These are phyloP conservation scores for Phenacoccus solenopsis DNA, from an alignment of 1,140 invertebrate species.

Conservation along the genomic window DNA sequence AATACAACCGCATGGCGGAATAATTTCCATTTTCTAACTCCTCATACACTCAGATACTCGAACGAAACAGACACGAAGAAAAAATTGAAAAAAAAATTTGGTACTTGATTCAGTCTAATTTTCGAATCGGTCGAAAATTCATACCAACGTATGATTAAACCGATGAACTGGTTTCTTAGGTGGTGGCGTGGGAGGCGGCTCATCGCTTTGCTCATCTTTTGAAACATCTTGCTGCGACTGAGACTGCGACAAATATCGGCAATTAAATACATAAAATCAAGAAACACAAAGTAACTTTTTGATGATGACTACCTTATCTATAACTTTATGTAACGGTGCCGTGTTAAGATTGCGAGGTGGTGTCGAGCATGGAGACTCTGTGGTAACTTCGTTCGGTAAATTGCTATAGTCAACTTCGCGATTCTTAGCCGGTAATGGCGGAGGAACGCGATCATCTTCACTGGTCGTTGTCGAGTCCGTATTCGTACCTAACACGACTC, in stretches of 20 bases:
- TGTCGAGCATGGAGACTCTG: background rate
- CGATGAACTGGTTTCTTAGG: background rate
- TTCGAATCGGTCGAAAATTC: background rate
- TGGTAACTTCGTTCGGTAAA: background rate
- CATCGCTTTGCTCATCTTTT: background rate
- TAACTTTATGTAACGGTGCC: background rate
- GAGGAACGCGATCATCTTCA: slow-evolving; percentile 49
- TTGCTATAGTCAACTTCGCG: slow-evolving; percentile 48
- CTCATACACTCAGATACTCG: no score
- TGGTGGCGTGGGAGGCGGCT: background rate
- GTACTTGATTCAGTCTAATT: background rate
- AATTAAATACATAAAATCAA: background rate
- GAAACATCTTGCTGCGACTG: background rate
- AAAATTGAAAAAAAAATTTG: background rate
- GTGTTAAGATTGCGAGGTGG: background rate
- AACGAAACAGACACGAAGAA: background rate
- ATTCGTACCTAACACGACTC: slow-evolving; percentile 32
- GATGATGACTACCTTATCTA: background rate
- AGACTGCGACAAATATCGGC: background rate
- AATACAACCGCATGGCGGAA: background rate
- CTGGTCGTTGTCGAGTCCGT: slow-evolving; percentile 47
- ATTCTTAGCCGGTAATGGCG: slow-evolving; percentile 53
- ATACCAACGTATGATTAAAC: slow-evolving; percentile 4
- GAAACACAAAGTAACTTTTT: no score
- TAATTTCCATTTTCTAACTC: no score